A percentile compares a stretch with the other conserved stretches of the same genome.
phyloP scores from a whole-genome alignment of 1,140 invertebrate genomes.

The Chelonus insularis region DNA sequence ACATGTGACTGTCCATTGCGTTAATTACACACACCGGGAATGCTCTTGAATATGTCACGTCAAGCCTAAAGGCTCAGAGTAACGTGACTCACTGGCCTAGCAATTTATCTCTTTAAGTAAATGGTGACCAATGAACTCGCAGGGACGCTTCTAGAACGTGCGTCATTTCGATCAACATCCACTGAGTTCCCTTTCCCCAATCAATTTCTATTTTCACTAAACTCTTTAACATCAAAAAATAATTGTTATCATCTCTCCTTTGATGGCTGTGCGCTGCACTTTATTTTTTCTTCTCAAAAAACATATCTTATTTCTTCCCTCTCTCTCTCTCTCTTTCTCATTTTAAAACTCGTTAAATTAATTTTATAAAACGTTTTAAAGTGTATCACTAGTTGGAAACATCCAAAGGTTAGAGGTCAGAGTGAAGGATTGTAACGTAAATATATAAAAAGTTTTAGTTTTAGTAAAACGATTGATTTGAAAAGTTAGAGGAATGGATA shows the following conservation, averaged over 20 bases:
- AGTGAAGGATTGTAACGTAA: neutral
- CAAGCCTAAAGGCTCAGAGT: neutral
- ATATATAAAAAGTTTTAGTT: too few species aligned
- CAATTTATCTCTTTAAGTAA: constrained; percentile 17
- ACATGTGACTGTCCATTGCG: constrained; percentile 6
- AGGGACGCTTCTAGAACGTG: constrained; percentile 7
- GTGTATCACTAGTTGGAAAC: neutral
- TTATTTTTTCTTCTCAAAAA: too few species aligned
- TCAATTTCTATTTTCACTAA: neutral
- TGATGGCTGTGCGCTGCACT: too few species aligned
- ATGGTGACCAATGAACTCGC: constrained; percentile 10
- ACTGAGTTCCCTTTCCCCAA: neutral
- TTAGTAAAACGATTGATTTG: constrained; percentile 1
- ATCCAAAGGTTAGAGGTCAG: neutral
- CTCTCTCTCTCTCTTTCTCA: too few species aligned
- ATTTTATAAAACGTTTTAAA: too few species aligned
- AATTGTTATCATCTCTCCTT: too few species aligned
- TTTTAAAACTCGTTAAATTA: too few species aligned
- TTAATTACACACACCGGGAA: constrained; percentile 13
- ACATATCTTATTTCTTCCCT: too few species aligned
- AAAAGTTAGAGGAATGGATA: too few species aligned
- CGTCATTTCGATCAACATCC: constrained; percentile 4
- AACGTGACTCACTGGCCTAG: constrained; percentile 6
- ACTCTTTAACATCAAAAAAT: too few species aligned
- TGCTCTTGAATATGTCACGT: constrained; percentile 17